These are phyloP conservation scores for Dolichopus griseipennis DNA, from an alignment of 2,888 invertebrate species.

Conservation along the genomic window DNA sequence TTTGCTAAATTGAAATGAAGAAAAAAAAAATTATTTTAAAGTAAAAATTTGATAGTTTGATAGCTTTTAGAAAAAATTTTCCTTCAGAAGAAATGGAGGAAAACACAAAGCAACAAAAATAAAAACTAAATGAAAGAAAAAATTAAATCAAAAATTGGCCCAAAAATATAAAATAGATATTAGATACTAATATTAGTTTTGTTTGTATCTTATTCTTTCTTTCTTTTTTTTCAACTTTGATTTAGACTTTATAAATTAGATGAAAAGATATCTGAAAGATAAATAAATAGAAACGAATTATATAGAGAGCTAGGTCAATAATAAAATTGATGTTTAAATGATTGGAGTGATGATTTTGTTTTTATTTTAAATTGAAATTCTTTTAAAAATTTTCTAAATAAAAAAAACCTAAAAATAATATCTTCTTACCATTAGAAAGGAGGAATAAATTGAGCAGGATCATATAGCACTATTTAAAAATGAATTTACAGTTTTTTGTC, in stretches of 20 bases:
- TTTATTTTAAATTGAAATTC: not conserved
- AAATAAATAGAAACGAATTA: too few species aligned
- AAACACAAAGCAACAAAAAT: too few species aligned
- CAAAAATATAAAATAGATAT: too few species aligned
- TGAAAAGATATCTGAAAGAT: not conserved
- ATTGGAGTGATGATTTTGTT: not conserved
- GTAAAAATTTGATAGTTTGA: not conserved
- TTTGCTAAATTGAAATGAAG: slow-evolving; percentile 4
- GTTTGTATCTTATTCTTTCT: not conserved
- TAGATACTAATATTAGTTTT: not conserved
- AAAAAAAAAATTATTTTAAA: not conserved
- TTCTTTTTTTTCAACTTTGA: not conserved
- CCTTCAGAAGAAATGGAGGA: not conserved
- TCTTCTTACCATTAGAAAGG: not conserved
- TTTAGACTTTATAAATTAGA: not conserved
- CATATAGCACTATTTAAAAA: not conserved
- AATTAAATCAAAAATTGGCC: not conserved
- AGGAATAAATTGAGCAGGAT: not conserved
- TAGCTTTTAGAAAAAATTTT: not conserved
- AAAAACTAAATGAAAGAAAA: too few species aligned
- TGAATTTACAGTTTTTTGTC: too few species aligned
- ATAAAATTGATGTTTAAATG: not conserved
- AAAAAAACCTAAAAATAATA: not conserved
- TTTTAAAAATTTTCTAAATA: not conserved
- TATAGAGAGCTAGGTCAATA: not conserved